Percentiles rank a stretch among this genome's conserved stretches.
Evolutionary conservation across 2,888 invertebrate genomes (phyloP).

Genomic region (Drosophila mayaguana): DNA sequence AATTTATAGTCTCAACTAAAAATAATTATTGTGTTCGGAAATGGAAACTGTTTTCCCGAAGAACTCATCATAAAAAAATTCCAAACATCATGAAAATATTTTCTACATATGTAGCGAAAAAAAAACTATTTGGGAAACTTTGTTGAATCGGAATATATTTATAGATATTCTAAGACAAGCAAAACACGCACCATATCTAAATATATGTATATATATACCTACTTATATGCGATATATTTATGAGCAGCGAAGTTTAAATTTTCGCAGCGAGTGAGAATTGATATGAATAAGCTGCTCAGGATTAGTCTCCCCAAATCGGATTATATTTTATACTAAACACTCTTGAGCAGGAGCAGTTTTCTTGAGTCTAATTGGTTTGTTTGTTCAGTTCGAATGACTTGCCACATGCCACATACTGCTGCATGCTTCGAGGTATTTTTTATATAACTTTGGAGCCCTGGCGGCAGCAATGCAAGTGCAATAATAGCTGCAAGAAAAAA

Average conservation of each 20-base stretch:
- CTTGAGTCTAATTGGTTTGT: slow-evolving; percentile 27
- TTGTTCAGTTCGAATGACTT: slow-evolving; percentile 1
- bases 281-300: slow-evolving; percentile 18
- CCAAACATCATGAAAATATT: slow-evolving; percentile 1
- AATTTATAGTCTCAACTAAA: background rate
- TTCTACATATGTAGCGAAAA: background rate
- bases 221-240: background rate
- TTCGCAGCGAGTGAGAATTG: slow-evolving; percentile 23
- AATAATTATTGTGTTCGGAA: background rate
- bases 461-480: slow-evolving; percentile 47
- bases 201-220: no score
- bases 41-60: background rate
- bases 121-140: slow-evolving; percentile 2
- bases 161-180: slow-evolving; percentile 12
- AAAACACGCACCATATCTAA: background rate
- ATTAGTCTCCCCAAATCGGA: background rate
- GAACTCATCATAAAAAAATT: background rate
- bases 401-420: slow-evolving; percentile 27
- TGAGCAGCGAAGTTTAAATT: background rate
- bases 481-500: slow-evolving; percentile 5
- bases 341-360: background rate
- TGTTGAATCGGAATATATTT: slow-evolving; percentile 3
- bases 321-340: background rate
- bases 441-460: slow-evolving; percentile 30
- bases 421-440: slow-evolving; percentile 13